Percentiles rank a stretch among this genome's conserved stretches.
Evolutionary conservation across 2,113 vertebrate species (phyloP).

Genomic region (Emydocephalus ijimae): DNA sequence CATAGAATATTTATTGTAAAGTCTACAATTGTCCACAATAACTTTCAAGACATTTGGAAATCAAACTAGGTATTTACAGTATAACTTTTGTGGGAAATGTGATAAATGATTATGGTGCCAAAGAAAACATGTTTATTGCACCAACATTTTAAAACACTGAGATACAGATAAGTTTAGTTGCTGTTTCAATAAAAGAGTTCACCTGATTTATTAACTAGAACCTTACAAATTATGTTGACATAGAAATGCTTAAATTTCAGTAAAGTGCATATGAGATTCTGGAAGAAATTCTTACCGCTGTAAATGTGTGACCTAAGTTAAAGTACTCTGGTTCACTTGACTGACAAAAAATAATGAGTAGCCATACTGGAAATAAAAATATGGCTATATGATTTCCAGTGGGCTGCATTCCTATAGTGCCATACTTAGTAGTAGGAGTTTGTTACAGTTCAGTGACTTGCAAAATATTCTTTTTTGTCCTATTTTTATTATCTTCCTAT

Average conservation of each 20-base stretch:
- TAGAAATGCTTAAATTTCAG: background rate
- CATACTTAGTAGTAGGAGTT: background rate
- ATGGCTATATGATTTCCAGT: background rate
- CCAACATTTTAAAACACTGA: background rate
- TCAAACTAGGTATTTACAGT: conserved; percentile 53
- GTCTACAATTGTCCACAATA: conserved; percentile 33
- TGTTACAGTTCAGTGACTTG: background rate
- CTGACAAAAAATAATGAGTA: background rate
- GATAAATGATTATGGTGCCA: conserved; percentile 1
- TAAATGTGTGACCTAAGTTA: background rate
- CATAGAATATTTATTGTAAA: conserved; percentile 52
- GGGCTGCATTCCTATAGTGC: background rate
- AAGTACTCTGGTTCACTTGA: background rate
- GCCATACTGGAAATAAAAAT: background rate
- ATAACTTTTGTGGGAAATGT: conserved; percentile 40
- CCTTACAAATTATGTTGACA: background rate
- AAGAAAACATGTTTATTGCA: background rate
- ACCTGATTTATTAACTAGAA: background rate
- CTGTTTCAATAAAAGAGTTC: conserved; percentile 10
- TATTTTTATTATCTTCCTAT: background rate
- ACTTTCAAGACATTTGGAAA: conserved; percentile 59
- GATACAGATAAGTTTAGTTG: background rate
- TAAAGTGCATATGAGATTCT: background rate
- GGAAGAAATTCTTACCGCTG: background rate
- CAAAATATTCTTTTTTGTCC: background rate